Evolutionary conservation across 2,113 vertebrate species (phyloP), one percentile per base, ranked within the genome.

Genomic region (Onychostruthus taczanowskii): DNA sequence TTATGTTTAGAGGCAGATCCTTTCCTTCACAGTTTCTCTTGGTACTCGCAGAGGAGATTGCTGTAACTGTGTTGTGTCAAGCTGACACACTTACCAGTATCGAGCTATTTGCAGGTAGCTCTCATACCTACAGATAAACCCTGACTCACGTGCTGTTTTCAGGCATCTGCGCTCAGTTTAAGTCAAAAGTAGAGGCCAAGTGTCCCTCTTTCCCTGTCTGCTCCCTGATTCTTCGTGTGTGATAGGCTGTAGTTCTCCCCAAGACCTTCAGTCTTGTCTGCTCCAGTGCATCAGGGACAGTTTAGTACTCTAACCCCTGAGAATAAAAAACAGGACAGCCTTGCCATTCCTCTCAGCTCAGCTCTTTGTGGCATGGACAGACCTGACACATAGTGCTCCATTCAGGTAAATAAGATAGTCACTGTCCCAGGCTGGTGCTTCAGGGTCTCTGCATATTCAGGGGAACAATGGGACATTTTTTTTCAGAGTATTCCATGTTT

Each of bases 401-500:
- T 55, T n/a, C 46, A 63, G 11, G 10, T 50, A 10, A 80, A 31
- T 17, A 30, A 16, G 23, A 7, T 2, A 52, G 26, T 43, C 46
- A 46, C 19, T 2, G 2, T 35, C 13, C 35, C 30, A 35, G 61
- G 50, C 46, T 70, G 52, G 11, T 66, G n/a, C 20, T 73, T 81
- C 46, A 67, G 43, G 10, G 21, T 73, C 6, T 33, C 59, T 63
- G 44, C 43, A 90, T 68, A 31, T 44, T 30, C 33, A 61, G 35
- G 2, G 7, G 28, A 6, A 66, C 16, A 79, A 44, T 0, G 1
- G 15, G 5, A 66, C 0, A 0, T 59, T 70, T 75, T 23, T 39
- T 39, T 64, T 58, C 59, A 77, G 43, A 83, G 16, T n/a, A 28
- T 8, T 77, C 22, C 13, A 2, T 43, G 10, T 69, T 66, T 84